These are phyloP conservation scores for Chaetorhynchus papuensis DNA, from an alignment of 2,113 vertebrate genomes.

Conservation along the genomic window DNA sequence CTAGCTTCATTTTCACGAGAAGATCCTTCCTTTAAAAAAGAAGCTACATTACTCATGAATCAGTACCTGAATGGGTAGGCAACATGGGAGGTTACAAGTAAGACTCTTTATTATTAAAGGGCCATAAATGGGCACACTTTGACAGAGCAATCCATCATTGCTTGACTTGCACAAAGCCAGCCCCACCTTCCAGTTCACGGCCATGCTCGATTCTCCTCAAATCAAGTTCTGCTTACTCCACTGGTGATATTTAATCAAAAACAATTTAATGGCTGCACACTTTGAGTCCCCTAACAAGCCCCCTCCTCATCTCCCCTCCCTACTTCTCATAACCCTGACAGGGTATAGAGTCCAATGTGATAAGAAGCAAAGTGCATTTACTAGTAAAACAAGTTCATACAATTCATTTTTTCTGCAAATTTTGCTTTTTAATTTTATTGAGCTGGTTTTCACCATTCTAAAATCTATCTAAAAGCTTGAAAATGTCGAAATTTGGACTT, in stretches of 20 bases:
- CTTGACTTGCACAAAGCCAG: not conserved
- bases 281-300: not conserved
- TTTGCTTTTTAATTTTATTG: not conserved
- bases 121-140: not conserved
- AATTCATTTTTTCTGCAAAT: not conserved
- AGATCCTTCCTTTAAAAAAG: not conserved
- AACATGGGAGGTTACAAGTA: not conserved
- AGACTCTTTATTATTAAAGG: not conserved
- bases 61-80: not conserved
- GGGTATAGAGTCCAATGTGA: not conserved
- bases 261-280: not conserved
- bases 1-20: not conserved
- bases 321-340: not conserved
- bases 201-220: not conserved
- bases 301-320: not conserved
- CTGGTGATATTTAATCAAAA: not conserved
- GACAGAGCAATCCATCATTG: conserved; percentile 14
- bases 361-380: not conserved
- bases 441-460: not conserved
- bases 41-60: not conserved
- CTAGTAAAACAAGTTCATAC: not conserved
- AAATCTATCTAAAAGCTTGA: not conserved
- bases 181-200: not conserved
- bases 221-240: not conserved
- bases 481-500: not conserved